A percentile compares a stretch with the other conserved stretches of the same genome.
These are phyloP conservation scores for Calosoma granatense DNA, from an alignment of 1,140 invertebrate species.

Conservation along the genomic window DNA sequence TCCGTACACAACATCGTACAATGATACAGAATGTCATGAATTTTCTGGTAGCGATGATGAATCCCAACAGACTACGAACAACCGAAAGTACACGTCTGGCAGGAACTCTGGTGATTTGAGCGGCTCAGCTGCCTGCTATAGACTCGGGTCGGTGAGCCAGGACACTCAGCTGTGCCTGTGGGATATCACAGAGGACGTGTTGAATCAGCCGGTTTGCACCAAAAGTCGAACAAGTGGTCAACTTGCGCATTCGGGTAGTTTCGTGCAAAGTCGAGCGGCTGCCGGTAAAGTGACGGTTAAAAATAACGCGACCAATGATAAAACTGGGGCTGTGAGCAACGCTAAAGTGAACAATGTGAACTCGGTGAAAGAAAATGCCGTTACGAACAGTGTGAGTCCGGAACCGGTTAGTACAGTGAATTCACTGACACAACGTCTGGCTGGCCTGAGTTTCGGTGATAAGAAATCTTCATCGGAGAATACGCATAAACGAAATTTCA, in stretches of 20 bases:
- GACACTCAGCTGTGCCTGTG: slow-evolving; percentile 97
- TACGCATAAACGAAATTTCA: slow-evolving; percentile 69
- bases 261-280: neutral
- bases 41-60: slow-evolving; percentile 52
- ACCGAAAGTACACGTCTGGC: slow-evolving; percentile 34
- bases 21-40: slow-evolving; percentile 40
- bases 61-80: slow-evolving; percentile 39
- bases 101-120: slow-evolving; percentile 20
- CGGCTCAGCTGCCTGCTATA: slow-evolving; percentile 37
- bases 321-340: neutral
- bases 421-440: slow-evolving; percentile 52
- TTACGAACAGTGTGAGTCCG: neutral
- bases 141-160: slow-evolving; percentile 75
- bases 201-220: slow-evolving; percentile 52
- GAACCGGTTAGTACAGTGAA: slow-evolving; percentile 36
- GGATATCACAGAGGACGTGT: slow-evolving; percentile 94
- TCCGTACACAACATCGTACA: slow-evolving; percentile 68
- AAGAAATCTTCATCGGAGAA: slow-evolving; percentile 40
- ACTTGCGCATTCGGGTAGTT: slow-evolving; percentile 6
- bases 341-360: neutral
- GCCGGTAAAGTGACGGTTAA: neutral
- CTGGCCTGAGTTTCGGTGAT: slow-evolving; percentile 54
- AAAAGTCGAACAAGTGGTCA: slow-evolving; percentile 20
- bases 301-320: neutral
- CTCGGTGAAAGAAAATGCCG: slow-evolving; percentile 19